phyloP scores from a whole-genome alignment of 92 coral and sea anemone genomes.

The Epizoanthus fatuus region DNA sequence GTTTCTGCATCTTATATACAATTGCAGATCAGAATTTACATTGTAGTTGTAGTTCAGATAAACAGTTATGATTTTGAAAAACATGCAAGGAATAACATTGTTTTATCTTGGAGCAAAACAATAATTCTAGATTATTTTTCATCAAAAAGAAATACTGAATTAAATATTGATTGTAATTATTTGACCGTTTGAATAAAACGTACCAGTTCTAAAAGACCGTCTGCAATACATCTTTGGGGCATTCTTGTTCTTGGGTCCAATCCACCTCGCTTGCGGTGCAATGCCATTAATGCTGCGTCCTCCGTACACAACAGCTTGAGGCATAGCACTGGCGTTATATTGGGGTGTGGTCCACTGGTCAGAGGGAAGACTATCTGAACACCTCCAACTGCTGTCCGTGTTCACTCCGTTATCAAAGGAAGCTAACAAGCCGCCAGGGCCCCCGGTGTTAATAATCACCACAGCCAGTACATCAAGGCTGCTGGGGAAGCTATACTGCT shows the following conservation, averaged over 20 bases:
- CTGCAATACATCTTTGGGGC: background rate
- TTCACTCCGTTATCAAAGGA: background rate
- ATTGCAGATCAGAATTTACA: no score
- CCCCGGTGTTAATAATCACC: background rate
- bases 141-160: no score
- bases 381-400: background rate
- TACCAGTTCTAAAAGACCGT: background rate
- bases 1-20: no score
- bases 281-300: background rate
- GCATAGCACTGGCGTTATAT: background rate
- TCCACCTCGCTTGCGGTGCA: background rate
- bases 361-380: background rate
- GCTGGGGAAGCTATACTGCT: background rate
- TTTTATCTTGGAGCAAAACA: no score
- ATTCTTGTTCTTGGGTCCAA: background rate
- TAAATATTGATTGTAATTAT: no score
- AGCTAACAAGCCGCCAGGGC: background rate
- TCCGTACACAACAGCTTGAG: background rate
- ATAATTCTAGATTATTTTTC: no score
- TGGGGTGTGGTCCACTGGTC: background rate
- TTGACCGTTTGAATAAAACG: no score
- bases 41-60: no score
- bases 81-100: no score
- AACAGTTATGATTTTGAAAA: no score
- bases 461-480: background rate